Evolutionary conservation across 1,140 invertebrate species (phyloP).

Genomic region (Cecropterus lyciades): DNA sequence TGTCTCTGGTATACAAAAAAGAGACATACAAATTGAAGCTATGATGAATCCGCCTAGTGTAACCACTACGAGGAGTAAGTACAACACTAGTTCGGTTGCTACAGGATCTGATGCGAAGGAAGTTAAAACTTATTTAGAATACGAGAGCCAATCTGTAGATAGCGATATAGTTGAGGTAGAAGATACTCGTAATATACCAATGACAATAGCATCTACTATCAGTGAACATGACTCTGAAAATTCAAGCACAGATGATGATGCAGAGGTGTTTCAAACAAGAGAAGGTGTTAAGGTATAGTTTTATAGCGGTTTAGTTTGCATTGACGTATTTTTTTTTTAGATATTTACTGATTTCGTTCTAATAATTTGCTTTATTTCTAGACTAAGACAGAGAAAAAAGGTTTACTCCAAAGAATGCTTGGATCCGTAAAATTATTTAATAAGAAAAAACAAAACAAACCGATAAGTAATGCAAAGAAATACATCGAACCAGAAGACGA

Average conservation of each 20-base stretch:
- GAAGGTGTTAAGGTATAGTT: conserved; percentile 32
- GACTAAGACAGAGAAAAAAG: conserved; percentile 48
- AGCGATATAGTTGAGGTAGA: neutral
- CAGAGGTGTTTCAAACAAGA: conserved; percentile 18
- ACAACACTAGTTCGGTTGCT: conserved; percentile 5
- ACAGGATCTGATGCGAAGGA: conserved; percentile 4
- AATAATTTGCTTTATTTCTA: conserved; percentile 39
- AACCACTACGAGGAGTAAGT: conserved; percentile 1
- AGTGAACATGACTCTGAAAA: conserved; percentile 33
- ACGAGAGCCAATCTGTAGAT: conserved; percentile 4
- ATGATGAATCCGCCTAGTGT: conserved; percentile 21
- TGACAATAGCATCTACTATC: conserved; percentile 17
- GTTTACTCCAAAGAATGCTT: conserved; percentile 60
- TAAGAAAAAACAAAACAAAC: conserved; percentile 40
- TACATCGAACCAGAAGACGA: conserved; percentile 22
- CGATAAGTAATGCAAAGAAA: conserved; percentile 23
- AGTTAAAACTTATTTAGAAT: neutral
- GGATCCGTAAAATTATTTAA: conserved; percentile 57
- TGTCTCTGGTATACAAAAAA: conserved; percentile 14
- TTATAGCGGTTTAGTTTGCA: no score
- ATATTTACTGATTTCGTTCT: no score
- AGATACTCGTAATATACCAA: neutral
- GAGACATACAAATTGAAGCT: conserved; percentile 40
- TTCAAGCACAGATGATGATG: conserved; percentile 39
- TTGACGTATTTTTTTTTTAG: no score